These are phyloP conservation scores for Drosophila fuyamai DNA, from an alignment of 1,140 invertebrate genomes.

Conservation along the genomic window DNA sequence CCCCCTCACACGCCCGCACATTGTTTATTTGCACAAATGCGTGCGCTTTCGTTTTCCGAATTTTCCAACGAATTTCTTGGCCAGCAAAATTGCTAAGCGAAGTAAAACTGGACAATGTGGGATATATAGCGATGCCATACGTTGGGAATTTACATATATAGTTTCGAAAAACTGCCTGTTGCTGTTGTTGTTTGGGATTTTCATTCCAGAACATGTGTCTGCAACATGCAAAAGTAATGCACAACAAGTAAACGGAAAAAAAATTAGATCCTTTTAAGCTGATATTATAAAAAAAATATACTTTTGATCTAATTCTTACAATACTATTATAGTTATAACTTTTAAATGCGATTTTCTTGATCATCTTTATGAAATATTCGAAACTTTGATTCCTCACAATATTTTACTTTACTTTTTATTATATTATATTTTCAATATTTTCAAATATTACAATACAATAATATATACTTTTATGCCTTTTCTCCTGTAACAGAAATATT, in stretches of 20 bases:
- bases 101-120: constrained; percentile 61
- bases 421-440: background rate
- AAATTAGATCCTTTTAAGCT: background rate
- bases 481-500: no score
- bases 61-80: constrained; percentile 73
- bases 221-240: constrained; percentile 83
- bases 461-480: no score
- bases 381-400: background rate
- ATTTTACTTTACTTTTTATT: background rate
- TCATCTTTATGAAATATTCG: no score
- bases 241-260: constrained; percentile 48
- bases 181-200: constrained; percentile 49
- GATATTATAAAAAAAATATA: background rate
- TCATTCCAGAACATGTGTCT: constrained; percentile 69
- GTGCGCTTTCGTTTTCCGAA: constrained; percentile 69
- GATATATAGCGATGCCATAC: constrained; percentile 39
- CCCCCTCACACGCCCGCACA: constrained; percentile 15
- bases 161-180: constrained; percentile 62
- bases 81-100: constrained; percentile 55
- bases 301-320: no score
- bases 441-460: no score
- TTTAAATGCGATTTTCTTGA: no score
- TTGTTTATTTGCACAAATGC: constrained; percentile 82
- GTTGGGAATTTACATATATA: constrained; percentile 15
- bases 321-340: no score